phyloP scores from a whole-genome alignment of 2,113 vertebrate species.

The Pseudopodoces humilis region DNA sequence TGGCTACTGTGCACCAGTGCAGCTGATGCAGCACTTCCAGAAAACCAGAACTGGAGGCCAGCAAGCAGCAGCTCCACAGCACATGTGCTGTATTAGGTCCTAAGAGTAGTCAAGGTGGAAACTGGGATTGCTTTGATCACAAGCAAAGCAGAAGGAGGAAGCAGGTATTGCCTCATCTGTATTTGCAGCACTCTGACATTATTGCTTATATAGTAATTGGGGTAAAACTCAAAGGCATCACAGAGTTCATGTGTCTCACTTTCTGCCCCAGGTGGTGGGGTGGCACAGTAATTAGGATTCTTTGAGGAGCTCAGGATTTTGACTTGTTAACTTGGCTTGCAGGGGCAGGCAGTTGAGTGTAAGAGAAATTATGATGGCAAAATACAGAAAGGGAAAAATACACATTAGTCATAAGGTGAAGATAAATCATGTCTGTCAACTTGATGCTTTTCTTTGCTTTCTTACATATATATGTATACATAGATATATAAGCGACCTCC shows the following conservation, averaged over 20 bases:
- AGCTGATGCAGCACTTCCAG: neutral
- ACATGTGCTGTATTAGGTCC: fast-evolving
- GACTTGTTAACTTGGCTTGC: neutral
- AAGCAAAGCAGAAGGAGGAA: neutral
- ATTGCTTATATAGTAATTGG: neutral
- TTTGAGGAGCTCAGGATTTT: neutral
- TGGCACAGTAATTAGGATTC: neutral
- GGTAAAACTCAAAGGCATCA: neutral
- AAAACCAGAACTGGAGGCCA: neutral
- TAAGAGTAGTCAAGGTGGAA: neutral
- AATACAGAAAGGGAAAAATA: neutral
- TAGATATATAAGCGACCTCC: neutral
- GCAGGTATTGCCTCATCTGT: neutral
- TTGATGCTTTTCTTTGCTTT: neutral
- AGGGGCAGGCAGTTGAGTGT: neutral
- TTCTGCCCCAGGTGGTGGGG: neutral
- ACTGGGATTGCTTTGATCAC: neutral
- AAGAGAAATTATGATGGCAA: neutral
- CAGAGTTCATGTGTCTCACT: neutral
- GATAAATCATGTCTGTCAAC: neutral
- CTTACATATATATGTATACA: neutral
- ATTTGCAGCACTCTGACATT: neutral
- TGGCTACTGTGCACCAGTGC: neutral
- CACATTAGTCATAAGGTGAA: neutral
- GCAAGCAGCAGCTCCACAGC: neutral